phyloP scores from a whole-genome alignment of 2,888 invertebrate species.

The Macrophya alboannulata region DNA sequence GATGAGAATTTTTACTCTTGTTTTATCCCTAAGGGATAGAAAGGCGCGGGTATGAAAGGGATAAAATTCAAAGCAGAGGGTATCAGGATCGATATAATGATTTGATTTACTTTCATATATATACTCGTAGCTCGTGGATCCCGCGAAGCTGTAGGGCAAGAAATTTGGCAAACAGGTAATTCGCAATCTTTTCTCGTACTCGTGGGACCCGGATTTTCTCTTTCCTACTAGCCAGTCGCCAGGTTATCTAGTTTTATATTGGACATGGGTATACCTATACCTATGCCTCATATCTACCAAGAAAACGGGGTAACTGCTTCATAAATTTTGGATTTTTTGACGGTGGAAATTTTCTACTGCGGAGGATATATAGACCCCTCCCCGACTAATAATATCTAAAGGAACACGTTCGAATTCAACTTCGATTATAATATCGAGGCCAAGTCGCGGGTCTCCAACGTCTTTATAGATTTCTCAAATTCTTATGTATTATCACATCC shows the following conservation, averaged over 20 bases:
- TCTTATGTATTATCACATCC: no score
- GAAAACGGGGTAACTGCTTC: conserved; percentile 3
- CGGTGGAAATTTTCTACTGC: background rate
- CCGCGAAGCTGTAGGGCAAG: background rate
- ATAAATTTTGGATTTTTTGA: conserved; percentile 18
- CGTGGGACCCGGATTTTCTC: background rate
- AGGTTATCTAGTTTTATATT: conserved; percentile 15
- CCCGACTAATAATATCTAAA: background rate
- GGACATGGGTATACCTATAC: background rate
- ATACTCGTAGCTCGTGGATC: background rate
- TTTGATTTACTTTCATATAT: conserved; percentile 22
- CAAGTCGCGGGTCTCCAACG: conserved; percentile 21
- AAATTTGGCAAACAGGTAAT: conserved; percentile 46
- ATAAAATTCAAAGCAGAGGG: background rate
- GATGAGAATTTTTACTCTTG: background rate
- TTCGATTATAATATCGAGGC: conserved; percentile 34
- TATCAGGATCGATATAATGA: conserved; percentile 16
- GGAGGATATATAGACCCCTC: no score
- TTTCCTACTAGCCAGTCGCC: background rate
- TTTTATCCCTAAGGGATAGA: background rate
- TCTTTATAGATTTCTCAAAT: background rate
- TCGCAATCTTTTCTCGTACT: conserved; percentile 21
- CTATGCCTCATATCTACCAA: background rate
- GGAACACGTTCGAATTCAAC: background rate
- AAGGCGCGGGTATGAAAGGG: no score